Evolutionary conservation across 2,113 vertebrate species (phyloP).

Genomic region (Entosphenus tridentatus): DNA sequence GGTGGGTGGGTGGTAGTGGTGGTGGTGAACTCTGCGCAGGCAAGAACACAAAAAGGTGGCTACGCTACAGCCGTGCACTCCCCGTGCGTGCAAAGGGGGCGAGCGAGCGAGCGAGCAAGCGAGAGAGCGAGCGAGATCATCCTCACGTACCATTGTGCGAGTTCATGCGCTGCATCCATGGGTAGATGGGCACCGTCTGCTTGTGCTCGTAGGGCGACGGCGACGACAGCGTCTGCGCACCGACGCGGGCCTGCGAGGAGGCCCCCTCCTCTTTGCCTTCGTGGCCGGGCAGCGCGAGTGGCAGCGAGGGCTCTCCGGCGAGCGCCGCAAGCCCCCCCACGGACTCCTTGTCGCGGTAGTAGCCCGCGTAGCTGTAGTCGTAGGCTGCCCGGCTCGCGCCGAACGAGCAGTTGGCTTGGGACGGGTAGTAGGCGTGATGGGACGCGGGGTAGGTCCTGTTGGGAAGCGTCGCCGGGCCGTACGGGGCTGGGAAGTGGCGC

Average conservation of each 20-base stretch:
- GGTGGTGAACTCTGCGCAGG: no score
- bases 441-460: conserved; percentile 3
- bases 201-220: not conserved
- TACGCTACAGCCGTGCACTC: no score
- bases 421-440: not conserved
- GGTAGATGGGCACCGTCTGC: conserved; percentile 2
- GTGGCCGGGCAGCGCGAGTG: no score
- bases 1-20: no score
- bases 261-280: no score
- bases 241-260: no score
- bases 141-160: not conserved
- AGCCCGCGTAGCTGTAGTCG: not conserved
- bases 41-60: no score
- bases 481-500: not conserved
- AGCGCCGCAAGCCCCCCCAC: not conserved
- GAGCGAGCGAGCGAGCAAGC: no score
- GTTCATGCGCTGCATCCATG: not conserved
- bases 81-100: no score
- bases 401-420: conserved; percentile 5
- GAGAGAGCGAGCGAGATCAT: no score
- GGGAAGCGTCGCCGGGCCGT: not conserved
- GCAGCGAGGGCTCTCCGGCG: not conserved
- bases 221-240: not conserved
- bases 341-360: conserved; percentile 1
- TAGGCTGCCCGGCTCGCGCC: not conserved